Evolutionary conservation across 2,888 invertebrate genomes (phyloP).

Genomic region (Iselma pallidipennis): DNA sequence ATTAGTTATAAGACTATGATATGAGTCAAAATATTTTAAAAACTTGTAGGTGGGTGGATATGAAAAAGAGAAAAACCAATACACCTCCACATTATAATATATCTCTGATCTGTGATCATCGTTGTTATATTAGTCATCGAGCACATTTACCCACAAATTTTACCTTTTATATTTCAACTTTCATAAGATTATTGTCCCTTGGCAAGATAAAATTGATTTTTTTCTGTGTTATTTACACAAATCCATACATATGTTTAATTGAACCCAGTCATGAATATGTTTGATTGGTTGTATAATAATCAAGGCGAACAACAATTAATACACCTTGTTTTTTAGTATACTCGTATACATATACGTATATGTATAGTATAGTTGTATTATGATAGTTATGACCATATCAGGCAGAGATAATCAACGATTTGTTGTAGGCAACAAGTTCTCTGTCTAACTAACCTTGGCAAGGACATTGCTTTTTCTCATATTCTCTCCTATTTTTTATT

Average conservation of each 20-base stretch:
- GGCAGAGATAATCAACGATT: slow-evolving; percentile 20
- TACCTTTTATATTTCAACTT: neutral
- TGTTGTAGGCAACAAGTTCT: slow-evolving; percentile 15
- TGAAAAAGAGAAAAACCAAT: neutral
- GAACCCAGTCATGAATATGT: neutral
- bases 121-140: neutral
- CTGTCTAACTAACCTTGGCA: slow-evolving; percentile 23
- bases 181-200: no score
- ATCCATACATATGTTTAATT: no score
- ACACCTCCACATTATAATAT: neutral
- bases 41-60: neutral
- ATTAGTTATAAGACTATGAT: neutral
- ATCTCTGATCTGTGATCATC: no score
- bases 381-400: slow-evolving; percentile 13
- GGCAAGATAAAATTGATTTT: no score
- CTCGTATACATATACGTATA: no score
- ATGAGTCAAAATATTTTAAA: no score
- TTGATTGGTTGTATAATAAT: neutral
- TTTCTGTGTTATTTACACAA: no score
- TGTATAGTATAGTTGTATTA: neutral
- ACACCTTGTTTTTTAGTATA: neutral
- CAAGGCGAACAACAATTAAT: neutral
- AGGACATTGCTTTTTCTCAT: slow-evolving; percentile 11
- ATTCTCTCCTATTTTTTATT: neutral
- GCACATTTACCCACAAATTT: neutral